Evolutionary conservation across 2,113 vertebrate genomes (phyloP), one percentile per base, ranked within the genome.

Genomic region (Turdus rufiventris): DNA sequence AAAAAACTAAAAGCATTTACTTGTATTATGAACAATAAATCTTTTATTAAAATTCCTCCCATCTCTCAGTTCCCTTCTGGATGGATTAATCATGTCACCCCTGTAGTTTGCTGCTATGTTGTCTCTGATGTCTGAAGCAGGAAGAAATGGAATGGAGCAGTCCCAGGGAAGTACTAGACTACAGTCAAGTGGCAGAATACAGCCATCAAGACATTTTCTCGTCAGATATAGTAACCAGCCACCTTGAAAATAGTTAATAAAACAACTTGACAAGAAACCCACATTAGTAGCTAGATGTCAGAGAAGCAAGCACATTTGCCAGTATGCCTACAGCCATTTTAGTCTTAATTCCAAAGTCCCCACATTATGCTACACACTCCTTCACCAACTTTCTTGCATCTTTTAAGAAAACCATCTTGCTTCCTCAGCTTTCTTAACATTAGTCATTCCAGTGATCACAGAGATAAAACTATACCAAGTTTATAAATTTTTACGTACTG

Each of bases 11-110:
- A 1, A 1, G 4, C n/a, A 42, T 87, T 88, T 87, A 42, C 72
- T 78, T 91, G 65, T 68, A 72, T 74, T 77, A 84, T 58, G 25
- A 96, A 62, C 70, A 94, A 93, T 83, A 85, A 60, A 91, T 75
- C 16, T 80, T 88, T 67, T 66, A 80, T 66, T 92, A 76, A 77
- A 91, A 94, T 92, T 87, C 53, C 63, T 95, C 34, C 43, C 18
- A 47, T 79, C 53, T 80, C 51, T 95, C 19, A 17, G 54, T 71
- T 91, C 71, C 53, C 53, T 93, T 85, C 90, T 80, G 56, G 56
- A 71, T 71, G 70, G 77, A 91, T 93, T 88, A 95, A 74, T 29
- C 85, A 91, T 8, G 1, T 80, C 85, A 92, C 48, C 79, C 62
- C 85, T 87, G 71, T 11, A 81, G 77, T 78, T 60, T 82, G 53